These are phyloP conservation scores for Crossocerus cetratus DNA, from an alignment of 2,888 invertebrate species.

Conservation along the genomic window DNA sequence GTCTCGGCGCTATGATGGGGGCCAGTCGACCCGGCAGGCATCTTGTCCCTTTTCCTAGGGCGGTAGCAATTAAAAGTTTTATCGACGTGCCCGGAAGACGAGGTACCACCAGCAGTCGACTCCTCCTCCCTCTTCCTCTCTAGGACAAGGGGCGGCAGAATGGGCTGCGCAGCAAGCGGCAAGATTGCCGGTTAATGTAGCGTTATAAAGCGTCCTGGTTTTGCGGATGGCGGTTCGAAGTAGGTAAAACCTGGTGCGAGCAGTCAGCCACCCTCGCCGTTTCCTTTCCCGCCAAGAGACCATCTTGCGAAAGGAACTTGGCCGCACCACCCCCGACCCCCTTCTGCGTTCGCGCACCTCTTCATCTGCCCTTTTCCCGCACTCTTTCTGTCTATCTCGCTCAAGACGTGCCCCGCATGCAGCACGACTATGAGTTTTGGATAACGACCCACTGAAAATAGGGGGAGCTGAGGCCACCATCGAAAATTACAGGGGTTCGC, in stretches of 20 bases:
- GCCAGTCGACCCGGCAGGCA: not conserved
- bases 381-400: constrained; percentile 27
- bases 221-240: constrained; percentile 29
- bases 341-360: constrained; percentile 12
- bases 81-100: constrained; percentile 57
- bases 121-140: constrained; percentile 17
- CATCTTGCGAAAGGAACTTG: constrained; percentile 43
- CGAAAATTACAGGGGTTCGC: not conserved
- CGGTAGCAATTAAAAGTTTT: constrained; percentile 72
- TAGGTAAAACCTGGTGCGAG: no score
- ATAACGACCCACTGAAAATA: not conserved
- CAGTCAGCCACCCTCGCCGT: no score
- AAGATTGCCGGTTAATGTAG: constrained; percentile 70
- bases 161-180: constrained; percentile 49
- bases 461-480: not conserved
- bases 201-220: constrained; percentile 61
- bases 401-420: constrained; percentile 50
- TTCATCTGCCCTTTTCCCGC: constrained; percentile 25
- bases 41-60: constrained; percentile 18
- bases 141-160: constrained; percentile 25
- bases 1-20: constrained; percentile 24
- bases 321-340: not conserved
- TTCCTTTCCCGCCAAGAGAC: no score
- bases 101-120: constrained; percentile 8
- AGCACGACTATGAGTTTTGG: constrained; percentile 2